Conservation (phyloP, 2,113 vertebrate species). For the Crotophaga sulcirostris region DNA sequence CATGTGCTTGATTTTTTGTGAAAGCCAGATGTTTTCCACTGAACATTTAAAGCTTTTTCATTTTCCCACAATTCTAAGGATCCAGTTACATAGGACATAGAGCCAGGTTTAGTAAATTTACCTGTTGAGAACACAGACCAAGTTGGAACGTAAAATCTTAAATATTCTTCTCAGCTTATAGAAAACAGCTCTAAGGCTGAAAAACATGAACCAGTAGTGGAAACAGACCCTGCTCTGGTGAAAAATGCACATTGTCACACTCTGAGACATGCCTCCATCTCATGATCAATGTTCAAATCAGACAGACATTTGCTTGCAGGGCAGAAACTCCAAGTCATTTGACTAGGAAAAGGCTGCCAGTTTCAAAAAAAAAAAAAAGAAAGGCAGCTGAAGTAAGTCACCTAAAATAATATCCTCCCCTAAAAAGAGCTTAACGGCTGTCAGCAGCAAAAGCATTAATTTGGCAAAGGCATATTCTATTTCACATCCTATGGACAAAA, state of each 20-base stretch:
- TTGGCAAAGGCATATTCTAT: not conserved
- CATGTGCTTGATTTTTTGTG: not conserved
- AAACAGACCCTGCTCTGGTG: not conserved
- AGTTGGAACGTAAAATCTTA: not conserved
- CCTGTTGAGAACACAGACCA: not conserved
- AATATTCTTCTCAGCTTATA: not conserved
- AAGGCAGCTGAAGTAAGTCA: not conserved
- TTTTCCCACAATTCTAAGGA: not conserved
- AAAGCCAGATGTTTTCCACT: slow-evolving; percentile 10
- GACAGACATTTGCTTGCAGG: not conserved
- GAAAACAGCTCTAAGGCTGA: not conserved
- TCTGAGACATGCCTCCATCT: not conserved
- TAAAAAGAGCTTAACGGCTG: not conserved
- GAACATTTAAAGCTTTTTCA: not conserved
- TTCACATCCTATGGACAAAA: not conserved
- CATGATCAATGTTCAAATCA: not conserved
- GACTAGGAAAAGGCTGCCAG: not conserved
- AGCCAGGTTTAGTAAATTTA: not conserved
- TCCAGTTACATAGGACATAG: not conserved
- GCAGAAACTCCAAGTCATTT: not conserved
- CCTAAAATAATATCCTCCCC: not conserved
- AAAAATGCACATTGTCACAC: not conserved
- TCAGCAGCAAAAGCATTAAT: not conserved
- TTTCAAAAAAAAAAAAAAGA: not conserved
- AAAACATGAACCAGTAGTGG: not conserved